Evolutionary conservation across 2,113 vertebrate species (phyloP).

Genomic region (Menura novaehollandiae): DNA sequence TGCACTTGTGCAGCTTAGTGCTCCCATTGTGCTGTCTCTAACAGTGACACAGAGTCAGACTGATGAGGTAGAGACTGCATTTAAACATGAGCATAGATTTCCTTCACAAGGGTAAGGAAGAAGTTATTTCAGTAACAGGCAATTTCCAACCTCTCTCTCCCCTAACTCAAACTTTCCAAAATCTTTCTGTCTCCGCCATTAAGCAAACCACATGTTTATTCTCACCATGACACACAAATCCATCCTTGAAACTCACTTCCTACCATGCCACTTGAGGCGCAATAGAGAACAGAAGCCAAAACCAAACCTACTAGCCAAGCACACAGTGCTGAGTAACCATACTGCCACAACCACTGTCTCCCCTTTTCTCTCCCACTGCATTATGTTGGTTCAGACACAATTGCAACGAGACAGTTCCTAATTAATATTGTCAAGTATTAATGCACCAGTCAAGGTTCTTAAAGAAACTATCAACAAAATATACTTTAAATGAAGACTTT

Average conservation of each 20-base stretch:
- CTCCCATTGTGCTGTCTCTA: not conserved
- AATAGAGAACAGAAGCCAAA: not conserved
- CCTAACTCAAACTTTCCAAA: not conserved
- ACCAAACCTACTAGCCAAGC: not conserved
- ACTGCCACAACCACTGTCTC: not conserved
- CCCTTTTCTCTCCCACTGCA: not conserved
- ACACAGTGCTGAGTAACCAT: not conserved
- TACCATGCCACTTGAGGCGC: not conserved
- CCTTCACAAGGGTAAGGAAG: not conserved
- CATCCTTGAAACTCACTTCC: accelerated
- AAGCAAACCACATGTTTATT: not conserved
- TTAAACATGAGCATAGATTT: not conserved
- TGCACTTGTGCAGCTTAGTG: not conserved
- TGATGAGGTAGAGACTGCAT: not conserved
- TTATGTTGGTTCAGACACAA: not conserved
- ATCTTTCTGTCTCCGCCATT: not conserved
- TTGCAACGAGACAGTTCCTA: not conserved
- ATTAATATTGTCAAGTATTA: not conserved
- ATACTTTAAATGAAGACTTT: not conserved
- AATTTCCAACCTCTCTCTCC: not conserved
- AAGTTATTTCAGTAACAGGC: not conserved
- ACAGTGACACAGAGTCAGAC: not conserved
- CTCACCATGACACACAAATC: not conserved
- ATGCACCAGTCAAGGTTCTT: not conserved
- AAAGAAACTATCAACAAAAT: not conserved